Conservation (phyloP, 2,888 invertebrate genomes). For the Abrostola triplasia region DNA sequence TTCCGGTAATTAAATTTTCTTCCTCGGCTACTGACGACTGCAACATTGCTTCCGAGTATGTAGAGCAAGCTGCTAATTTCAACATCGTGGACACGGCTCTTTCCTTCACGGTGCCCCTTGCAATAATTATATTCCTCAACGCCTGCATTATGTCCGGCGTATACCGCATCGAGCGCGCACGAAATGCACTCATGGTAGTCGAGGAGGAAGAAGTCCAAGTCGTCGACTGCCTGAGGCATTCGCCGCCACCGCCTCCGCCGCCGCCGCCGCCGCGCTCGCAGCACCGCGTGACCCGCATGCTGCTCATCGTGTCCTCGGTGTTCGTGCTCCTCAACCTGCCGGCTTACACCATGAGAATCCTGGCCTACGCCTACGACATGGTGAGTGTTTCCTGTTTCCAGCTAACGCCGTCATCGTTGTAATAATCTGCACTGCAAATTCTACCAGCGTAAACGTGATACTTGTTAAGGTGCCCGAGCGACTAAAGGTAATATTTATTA, state of each 20-base stretch:
- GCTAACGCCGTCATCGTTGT: too few relatives aligned
- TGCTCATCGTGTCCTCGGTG: constrained; percentile 93
- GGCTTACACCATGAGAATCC: constrained; percentile 91
- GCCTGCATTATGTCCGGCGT: constrained; percentile 91
- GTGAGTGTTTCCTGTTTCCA: constrained; percentile 73
- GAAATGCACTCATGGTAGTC: constrained; percentile 71
- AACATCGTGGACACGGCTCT: constrained; percentile 92
- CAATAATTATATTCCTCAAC: constrained; percentile 91
- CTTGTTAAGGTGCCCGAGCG: too few relatives aligned
- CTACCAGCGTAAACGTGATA: too few relatives aligned
- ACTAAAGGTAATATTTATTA: too few relatives aligned
- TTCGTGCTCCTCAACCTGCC: constrained; percentile 94
- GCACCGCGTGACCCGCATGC: constrained; percentile 93
- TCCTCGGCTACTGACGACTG: constrained; percentile 80
- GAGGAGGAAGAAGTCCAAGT: constrained; percentile 34
- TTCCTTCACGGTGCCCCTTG: constrained; percentile 92
- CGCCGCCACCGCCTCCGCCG: constrained; percentile 63
- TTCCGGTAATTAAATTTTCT: constrained; percentile 88
- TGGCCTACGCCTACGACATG: constrained; percentile 88
- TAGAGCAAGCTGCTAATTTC: constrained; percentile 89
- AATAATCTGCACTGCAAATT: too few relatives aligned
- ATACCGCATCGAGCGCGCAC: constrained; percentile 87
- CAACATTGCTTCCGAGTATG: constrained; percentile 82
- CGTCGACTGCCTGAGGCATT: constrained; percentile 34
- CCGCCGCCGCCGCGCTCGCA: constrained; percentile 85